Conservation (phyloP, 2,888 invertebrate genomes). For the Dolichopus griseipennis region DNA sequence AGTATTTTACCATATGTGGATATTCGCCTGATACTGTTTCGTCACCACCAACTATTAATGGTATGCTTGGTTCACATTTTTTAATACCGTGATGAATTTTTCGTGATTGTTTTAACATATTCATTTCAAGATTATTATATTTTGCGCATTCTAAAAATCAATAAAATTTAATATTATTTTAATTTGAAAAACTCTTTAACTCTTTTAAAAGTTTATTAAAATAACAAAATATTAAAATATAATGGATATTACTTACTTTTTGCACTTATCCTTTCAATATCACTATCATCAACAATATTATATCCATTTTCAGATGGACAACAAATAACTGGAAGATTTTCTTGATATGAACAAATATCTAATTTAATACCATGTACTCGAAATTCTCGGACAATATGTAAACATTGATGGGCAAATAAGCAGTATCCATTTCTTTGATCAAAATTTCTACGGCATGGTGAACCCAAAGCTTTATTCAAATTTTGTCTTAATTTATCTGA, state of each 20-base stretch:
- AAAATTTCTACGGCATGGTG: conserved; percentile 37
- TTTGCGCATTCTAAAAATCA: conserved; percentile 46
- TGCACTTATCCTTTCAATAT: conserved; percentile 31
- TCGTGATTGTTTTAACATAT: conserved; percentile 20
- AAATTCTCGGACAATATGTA: conserved; percentile 36
- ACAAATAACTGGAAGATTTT: conserved; percentile 40
- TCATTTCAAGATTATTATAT: conserved; percentile 40
- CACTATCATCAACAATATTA: conserved; percentile 23
- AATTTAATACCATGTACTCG: conserved; percentile 34
- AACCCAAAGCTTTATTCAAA: conserved; percentile 28
- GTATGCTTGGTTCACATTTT: conserved; percentile 39
- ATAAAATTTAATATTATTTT: not conserved
- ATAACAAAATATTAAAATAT: no score
- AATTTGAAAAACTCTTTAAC: no score
- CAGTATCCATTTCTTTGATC: conserved; percentile 40
- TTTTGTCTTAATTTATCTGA: not conserved
- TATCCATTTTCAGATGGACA: conserved; percentile 37
- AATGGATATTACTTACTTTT: conserved; percentile 29
- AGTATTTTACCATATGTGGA: conserved; percentile 55
- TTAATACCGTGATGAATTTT: conserved; percentile 20
- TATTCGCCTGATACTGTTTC: conserved; percentile 46
- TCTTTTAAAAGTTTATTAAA: no score
- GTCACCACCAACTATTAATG: conserved; percentile 49
- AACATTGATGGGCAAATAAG: conserved; percentile 34
- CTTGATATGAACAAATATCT: conserved; percentile 31